A percentile compares a stretch with the other conserved stretches of the same genome.
These are phyloP conservation scores for Parthenolecanium corni DNA, from an alignment of 2,888 invertebrate species.

Conservation along the genomic window DNA sequence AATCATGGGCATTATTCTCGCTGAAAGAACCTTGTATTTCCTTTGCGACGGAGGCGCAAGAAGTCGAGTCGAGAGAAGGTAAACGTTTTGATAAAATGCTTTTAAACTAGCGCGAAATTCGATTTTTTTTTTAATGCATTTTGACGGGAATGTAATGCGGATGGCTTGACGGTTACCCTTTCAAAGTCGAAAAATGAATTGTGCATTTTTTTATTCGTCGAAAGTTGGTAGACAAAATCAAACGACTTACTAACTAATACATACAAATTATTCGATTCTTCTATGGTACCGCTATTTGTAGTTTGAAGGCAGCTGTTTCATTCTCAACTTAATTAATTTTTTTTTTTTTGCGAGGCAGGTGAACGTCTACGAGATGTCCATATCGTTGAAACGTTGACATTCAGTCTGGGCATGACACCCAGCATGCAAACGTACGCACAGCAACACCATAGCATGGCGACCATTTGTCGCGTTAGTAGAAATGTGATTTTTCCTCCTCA, in stretches of 20 bases:
- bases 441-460: constrained; percentile 76
- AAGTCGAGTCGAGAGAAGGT: constrained; percentile 41
- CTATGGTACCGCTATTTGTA: no score
- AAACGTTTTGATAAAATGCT: not conserved
- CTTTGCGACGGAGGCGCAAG: constrained; percentile 87
- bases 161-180: not conserved
- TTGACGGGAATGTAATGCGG: not conserved
- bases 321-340: no score
- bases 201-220: no score
- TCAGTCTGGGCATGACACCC: constrained; percentile 64
- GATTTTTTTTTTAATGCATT: no score
- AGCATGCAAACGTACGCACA: constrained; percentile 42
- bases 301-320: no score
- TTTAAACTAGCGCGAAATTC: no score
- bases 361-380: constrained; percentile 50
- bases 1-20: constrained; percentile 92
- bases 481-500: constrained; percentile 90
- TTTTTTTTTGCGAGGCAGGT: not conserved
- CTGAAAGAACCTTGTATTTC: constrained; percentile 84
- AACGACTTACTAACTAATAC: no score
- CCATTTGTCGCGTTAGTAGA: constrained; percentile 81
- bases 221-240: no score
- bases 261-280: no score
- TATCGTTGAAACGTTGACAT: constrained; percentile 81
- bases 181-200: no score